Base-by-base conservation (phyloP, 64 coral and sea anemone genomes). In the Montipora foliosa region DNA sequence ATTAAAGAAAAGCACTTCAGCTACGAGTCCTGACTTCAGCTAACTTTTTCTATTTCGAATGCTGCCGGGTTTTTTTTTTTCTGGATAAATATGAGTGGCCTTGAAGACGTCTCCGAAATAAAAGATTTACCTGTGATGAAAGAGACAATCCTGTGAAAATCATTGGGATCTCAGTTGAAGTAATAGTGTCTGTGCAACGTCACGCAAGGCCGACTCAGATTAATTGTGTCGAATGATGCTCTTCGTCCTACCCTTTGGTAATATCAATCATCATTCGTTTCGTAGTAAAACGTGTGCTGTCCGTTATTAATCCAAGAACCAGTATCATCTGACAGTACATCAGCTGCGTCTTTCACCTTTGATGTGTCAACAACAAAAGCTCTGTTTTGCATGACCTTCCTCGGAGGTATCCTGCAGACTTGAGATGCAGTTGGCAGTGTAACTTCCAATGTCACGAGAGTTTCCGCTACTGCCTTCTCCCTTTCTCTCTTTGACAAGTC, bases 121-220 rank as follows among this genome's bases (percentile, higher is more conserved):
- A 58, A 61, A 52, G n/a, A 57, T 50, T 82, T 82, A 82, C 52
- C 49, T 82, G 79, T 61, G 49, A 82, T 61, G 24, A 82, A 82
- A 82, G 79, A 82, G 22, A 51, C 49, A 82, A 82, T 82, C 59
- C 50, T 82, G 59, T 60, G 79, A 57, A 82, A 82, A 82, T 82
- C 79, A 11, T 9, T 82, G 79, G 79, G 17, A 25, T 82, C 79
- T 19, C 59, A 6, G 79, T 82, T 82, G 79, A 49, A 79, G 77
- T 79, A 79, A 79, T 79, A 79, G 51, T 79, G 77, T 52, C 77
- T 79, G 77, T 79, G 77, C 24, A 79, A 19, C 51, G 77, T 79
- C 37, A 79, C 77, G 37, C 45, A 79, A 46, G 46, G 77, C 77
- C n/a, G n/a, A n/a, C n/a, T n/a, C n/a, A n/a, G n/a, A n/a, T n/a